A percentile compares a stretch with the other conserved stretches of the same genome.
phyloP scores from a whole-genome alignment of 2,113 vertebrate species.

The Grallaria varia region DNA sequence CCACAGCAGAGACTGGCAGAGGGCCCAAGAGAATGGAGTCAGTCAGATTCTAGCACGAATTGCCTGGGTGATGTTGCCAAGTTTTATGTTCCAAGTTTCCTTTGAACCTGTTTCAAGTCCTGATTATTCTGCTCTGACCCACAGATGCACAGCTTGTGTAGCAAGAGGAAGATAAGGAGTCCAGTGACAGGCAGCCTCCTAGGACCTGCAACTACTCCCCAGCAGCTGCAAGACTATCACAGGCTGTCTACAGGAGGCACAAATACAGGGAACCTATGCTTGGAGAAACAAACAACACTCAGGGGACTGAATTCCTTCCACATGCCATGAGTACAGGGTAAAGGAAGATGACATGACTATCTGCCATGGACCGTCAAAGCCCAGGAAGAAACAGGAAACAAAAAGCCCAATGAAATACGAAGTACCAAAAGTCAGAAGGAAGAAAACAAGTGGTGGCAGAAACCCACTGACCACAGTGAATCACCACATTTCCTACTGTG shows the following conservation, averaged over 20 bases:
- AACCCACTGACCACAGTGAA: conserved; percentile 30
- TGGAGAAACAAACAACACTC: neutral
- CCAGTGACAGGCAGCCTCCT: neutral
- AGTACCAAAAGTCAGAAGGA: neutral
- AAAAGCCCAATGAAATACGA: neutral
- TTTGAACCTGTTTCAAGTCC: conserved; percentile 49
- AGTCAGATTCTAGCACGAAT: conserved; percentile 51
- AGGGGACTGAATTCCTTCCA: neutral
- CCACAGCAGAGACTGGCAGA: conserved; percentile 44
- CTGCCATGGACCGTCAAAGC: neutral
- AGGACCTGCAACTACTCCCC: neutral
- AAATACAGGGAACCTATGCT: neutral
- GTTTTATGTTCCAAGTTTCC: conserved; percentile 46
- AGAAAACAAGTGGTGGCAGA: conserved; percentile 33
- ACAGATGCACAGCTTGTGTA: conserved; percentile 21
- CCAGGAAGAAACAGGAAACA: neutral
- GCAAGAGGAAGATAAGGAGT: neutral
- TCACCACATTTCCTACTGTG: conserved; percentile 14
- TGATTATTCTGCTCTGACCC: conserved; percentile 40
- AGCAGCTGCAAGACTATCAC: neutral
- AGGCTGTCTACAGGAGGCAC: neutral
- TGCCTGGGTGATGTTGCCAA: conserved; percentile 37
- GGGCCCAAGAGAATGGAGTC: neutral
- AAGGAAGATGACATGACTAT: neutral
- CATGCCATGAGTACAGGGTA: neutral